Conservation (phyloP, 2,113 vertebrate species). For the Nicator chloris region DNA sequence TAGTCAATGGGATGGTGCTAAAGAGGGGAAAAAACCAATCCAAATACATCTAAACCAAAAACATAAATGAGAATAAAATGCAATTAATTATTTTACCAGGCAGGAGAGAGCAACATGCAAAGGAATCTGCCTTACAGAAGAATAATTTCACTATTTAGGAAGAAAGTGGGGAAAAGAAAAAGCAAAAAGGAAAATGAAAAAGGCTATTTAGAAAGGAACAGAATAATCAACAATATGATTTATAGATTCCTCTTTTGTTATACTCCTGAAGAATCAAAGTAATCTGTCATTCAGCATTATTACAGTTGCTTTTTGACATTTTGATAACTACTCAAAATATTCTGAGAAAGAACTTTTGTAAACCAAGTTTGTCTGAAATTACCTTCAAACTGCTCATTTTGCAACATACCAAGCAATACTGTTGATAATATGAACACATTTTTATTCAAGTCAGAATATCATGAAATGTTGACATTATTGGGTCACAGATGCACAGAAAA, state of each 20-base stretch:
- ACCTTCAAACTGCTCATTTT: neutral
- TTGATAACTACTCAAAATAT: neutral
- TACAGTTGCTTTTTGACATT: neutral
- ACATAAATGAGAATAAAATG: neutral
- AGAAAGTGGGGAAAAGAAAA: neutral
- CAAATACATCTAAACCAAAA: neutral
- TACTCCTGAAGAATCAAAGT: neutral
- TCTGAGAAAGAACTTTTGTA: neutral
- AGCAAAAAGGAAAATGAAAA: neutral
- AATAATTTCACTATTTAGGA: neutral
- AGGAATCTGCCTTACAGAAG: neutral
- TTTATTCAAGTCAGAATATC: neutral
- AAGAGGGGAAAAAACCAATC: accelerated
- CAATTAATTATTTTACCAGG: neutral
- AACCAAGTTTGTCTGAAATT: neutral
- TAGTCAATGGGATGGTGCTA: neutral
- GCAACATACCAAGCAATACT: neutral
- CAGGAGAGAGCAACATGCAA: neutral
- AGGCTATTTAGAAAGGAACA: neutral
- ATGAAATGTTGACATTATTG: neutral
- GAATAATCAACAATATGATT: neutral
- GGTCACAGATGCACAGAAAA: neutral
- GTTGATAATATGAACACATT: neutral
- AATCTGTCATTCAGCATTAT: neutral
- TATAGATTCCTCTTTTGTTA: neutral